phyloP scores from a whole-genome alignment of 2,888 invertebrate genomes.

The Fissipunctia ypsillon region DNA sequence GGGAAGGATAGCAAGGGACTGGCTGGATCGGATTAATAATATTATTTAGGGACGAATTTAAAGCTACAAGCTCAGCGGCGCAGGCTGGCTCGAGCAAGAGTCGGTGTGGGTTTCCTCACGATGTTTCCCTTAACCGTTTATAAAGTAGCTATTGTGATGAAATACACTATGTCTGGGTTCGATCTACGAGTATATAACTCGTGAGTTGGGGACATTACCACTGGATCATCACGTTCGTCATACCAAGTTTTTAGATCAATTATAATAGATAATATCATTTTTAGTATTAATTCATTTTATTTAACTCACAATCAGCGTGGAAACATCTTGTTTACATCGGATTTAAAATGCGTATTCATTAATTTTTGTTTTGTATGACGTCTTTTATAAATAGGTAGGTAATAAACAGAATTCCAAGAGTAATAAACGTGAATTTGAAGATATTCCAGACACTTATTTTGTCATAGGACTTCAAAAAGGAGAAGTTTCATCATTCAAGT shows the following conservation, averaged over 20 bases:
- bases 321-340: not conserved
- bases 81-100: too few species aligned
- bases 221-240: not conserved
- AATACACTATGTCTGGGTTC: too few species aligned
- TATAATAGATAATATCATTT: not conserved
- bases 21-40: too few species aligned
- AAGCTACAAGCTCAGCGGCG: too few species aligned
- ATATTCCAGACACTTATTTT: not conserved
- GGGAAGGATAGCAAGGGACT: too few species aligned
- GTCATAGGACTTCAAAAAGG: not conserved
- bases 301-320: not conserved
- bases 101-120: too few species aligned
- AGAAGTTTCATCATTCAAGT: not conserved
- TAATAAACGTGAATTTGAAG: not conserved
- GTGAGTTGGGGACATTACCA: too few species aligned
- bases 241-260: not conserved
- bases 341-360: not conserved
- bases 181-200: too few species aligned
- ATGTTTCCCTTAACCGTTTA: too few species aligned
- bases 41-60: too few species aligned
- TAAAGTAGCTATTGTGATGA: too few species aligned
- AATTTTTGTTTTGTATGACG: not conserved
- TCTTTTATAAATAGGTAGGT: not conserved
- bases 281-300: not conserved
- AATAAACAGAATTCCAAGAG: not conserved